A percentile compares a stretch with the other conserved stretches of the same genome.
These are phyloP conservation scores for Smittia aterrima DNA, from an alignment of 2,888 invertebrate species.

Conservation along the genomic window DNA sequence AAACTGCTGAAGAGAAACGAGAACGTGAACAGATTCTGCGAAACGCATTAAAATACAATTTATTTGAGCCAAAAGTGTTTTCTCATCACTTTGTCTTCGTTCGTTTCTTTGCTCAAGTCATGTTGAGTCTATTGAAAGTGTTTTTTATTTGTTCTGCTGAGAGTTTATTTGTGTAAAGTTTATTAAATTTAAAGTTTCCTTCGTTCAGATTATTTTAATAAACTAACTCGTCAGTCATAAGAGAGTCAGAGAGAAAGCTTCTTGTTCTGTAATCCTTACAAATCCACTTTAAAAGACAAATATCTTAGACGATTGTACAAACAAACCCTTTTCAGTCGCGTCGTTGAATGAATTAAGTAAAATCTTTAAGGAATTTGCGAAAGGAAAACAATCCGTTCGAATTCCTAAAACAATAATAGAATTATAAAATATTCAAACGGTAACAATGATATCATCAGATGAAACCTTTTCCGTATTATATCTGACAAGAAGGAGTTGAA, in stretches of 20 bases:
- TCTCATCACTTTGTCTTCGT: too few relatives aligned
- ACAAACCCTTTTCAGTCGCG: neutral
- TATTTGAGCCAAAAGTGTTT: too few relatives aligned
- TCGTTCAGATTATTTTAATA: too few relatives aligned
- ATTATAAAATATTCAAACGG: neutral
- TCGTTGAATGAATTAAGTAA: neutral
- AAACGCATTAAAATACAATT: neutral
- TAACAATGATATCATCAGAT: neutral
- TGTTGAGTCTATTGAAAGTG: too few relatives aligned
- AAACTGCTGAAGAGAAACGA: neutral
- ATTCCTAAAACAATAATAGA: constrained; percentile 11
- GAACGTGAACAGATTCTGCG: neutral
- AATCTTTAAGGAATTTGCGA: neutral
- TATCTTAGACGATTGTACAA: neutral
- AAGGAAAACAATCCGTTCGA: neutral
- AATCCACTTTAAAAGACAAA: neutral
- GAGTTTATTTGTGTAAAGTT: too few relatives aligned
- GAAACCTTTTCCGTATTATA: neutral
- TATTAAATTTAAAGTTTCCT: too few relatives aligned
- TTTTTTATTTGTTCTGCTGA: too few relatives aligned
- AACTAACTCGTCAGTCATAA: too few relatives aligned
- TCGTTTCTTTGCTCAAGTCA: too few relatives aligned
- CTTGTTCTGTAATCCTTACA: too few relatives aligned
- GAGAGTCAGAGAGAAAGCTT: too few relatives aligned
- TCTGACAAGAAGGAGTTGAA: neutral